These are phyloP conservation scores for Thysanoteuthis rhombus DNA, from an alignment of 2,888 invertebrate species.

Conservation along the genomic window DNA sequence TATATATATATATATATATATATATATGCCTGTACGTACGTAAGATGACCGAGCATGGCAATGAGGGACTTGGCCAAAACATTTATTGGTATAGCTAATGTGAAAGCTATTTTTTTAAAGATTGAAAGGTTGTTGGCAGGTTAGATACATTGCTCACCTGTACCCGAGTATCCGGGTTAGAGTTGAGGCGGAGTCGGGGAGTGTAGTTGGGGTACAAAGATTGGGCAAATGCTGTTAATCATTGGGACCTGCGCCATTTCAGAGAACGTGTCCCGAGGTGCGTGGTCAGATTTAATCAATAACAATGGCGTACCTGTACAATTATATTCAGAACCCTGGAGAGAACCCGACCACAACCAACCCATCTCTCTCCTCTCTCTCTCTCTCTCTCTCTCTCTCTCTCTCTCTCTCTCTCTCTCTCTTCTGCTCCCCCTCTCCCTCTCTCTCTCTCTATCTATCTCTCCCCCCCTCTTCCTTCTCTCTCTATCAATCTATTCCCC, in stretches of 20 bases:
- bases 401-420: neutral
- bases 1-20: neutral
- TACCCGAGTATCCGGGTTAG: too few species aligned
- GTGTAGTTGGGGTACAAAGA: neutral
- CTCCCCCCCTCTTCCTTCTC: neutral
- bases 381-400: neutral
- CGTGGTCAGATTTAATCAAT: neutral
- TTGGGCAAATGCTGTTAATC: neutral
- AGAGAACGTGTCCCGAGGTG: neutral
- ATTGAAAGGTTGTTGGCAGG: neutral
- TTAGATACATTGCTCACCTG: neutral
- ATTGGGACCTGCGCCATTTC: neutral
- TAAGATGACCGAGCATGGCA: neutral
- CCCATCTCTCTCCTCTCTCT: neutral
- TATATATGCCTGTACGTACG: neutral
- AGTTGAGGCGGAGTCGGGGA: neutral
- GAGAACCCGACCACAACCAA: too few species aligned
- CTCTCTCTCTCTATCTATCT: neutral
- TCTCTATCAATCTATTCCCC: too few species aligned
- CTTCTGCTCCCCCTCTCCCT: too few species aligned
- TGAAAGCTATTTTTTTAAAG: neutral
- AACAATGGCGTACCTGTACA: constrained; percentile 12
- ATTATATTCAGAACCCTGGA: too few species aligned
- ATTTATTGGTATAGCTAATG: neutral
- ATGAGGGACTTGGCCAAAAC: neutral